Evolutionary conservation across 2,888 invertebrate species (phyloP).

Genomic region (Trichopria drosophilae): DNA sequence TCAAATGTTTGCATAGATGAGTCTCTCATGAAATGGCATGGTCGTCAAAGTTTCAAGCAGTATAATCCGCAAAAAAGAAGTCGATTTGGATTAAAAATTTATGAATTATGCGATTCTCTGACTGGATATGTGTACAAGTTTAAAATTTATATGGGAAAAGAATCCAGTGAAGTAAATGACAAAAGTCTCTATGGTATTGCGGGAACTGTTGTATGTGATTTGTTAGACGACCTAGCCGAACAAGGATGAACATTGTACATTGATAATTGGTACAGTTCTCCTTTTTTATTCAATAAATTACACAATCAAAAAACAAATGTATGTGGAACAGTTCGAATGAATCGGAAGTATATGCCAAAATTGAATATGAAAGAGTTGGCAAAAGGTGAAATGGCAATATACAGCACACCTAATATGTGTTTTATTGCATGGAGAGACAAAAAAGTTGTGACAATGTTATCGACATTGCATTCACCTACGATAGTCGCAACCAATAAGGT

Average conservation of each 20-base stretch:
- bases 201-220: neutral
- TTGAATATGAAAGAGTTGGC: constrained; percentile 5
- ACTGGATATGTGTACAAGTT: neutral
- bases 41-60: neutral
- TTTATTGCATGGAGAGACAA: constrained; percentile 13
- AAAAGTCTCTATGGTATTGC: constrained; percentile 8
- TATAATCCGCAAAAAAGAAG: neutral
- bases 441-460: no score
- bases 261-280: constrained; percentile 6
- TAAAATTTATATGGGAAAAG: constrained; percentile 14
- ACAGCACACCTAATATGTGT: neutral
- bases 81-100: neutral
- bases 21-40: neutral
- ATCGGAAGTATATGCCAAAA: constrained; percentile 4
- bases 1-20: neutral
- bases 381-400: no score
- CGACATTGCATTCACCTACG: neutral
- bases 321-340: constrained; percentile 7
- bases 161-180: constrained; percentile 7
- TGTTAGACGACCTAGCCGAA: neutral
- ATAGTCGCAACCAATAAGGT: neutral
- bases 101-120: neutral
- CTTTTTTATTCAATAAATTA: constrained; percentile 7
- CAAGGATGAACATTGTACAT: constrained; percentile 16
- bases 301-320: constrained; percentile 9